phyloP scores from a whole-genome alignment of 2,888 invertebrate species.

The Caenorhabditis sp. region DNA sequence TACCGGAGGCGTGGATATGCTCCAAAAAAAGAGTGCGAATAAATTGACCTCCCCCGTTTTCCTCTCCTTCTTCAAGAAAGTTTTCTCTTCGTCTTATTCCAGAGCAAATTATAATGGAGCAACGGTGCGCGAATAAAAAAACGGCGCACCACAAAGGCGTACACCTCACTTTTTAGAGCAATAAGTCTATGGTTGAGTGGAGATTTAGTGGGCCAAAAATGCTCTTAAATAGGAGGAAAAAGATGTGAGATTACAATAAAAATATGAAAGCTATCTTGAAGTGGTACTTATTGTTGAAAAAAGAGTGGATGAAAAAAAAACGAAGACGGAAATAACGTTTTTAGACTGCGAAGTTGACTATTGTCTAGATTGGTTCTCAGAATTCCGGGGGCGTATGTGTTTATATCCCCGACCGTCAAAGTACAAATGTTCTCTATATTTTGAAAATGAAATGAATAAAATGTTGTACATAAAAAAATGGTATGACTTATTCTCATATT shows the following conservation, averaged over 20 bases:
- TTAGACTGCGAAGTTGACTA: background rate
- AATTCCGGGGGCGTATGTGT: too few species aligned
- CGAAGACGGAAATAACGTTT: background rate
- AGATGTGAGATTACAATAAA: background rate
- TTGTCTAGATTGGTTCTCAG: background rate
- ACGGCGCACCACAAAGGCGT: conserved; percentile 21
- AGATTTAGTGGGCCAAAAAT: conserved; percentile 39
- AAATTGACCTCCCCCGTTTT: background rate
- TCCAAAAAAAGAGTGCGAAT: background rate
- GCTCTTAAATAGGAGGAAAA: conserved; percentile 36
- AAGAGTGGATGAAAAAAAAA: background rate
- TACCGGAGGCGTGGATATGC: background rate
- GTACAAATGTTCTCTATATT: too few species aligned
- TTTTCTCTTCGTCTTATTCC: background rate
- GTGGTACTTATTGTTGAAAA: conserved; percentile 22
- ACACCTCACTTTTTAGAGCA: conserved; percentile 43
- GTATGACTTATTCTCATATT: too few species aligned
- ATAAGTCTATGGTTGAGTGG: conserved; percentile 47
- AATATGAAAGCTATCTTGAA: conserved; percentile 38
- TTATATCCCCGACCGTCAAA: too few species aligned
- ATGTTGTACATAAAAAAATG: too few species aligned
- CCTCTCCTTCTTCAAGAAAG: conserved; percentile 17
- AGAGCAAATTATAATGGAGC: conserved; percentile 1
- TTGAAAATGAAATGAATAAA: too few species aligned
- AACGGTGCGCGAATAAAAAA: background rate